phyloP scores from a whole-genome alignment of 2,888 invertebrate genomes.

The Deilephila elpenor region DNA sequence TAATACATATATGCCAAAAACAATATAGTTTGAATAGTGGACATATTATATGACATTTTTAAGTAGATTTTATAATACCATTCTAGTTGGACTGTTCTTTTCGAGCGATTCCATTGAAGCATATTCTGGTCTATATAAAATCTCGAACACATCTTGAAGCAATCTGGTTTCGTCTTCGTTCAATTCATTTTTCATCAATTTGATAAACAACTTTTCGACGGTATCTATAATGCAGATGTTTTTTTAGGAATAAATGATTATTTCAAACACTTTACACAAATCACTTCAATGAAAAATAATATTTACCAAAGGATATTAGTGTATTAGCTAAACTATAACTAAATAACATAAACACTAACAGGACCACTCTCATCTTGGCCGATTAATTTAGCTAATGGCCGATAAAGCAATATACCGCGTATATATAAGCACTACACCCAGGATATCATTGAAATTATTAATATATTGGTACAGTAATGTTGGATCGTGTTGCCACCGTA shows the following conservation, averaged over 20 bases:
- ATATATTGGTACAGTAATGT: constrained; percentile 42
- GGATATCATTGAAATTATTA: constrained; percentile 45
- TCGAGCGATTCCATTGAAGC: constrained; percentile 45
- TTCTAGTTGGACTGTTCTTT: constrained; percentile 48
- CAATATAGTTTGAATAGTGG: neutral
- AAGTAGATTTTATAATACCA: constrained; percentile 50
- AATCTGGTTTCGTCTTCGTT: constrained; percentile 53
- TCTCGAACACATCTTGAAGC: constrained; percentile 61
- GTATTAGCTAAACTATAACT: constrained; percentile 51
- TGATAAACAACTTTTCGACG: constrained; percentile 60
- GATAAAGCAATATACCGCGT: constrained; percentile 47
- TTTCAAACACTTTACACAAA: constrained; percentile 32
- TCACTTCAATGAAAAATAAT: neutral
- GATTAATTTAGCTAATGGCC: constrained; percentile 44
- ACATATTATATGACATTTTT: too few relatives aligned
- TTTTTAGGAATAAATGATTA: neutral
- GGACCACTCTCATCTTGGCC: constrained; percentile 63
- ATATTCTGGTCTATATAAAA: constrained; percentile 58
- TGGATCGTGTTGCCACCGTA: constrained; percentile 36
- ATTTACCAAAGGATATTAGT: constrained; percentile 63
- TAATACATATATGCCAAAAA: too few relatives aligned
- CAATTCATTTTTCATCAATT: constrained; percentile 57
- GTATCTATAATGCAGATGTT: constrained; percentile 53
- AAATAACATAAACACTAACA: constrained; percentile 55
- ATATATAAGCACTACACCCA: constrained; percentile 48